These are phyloP conservation scores for Melanotaenia pygmaea DNA, from an alignment of 2,797 vertebrate species.

Conservation along the genomic window DNA sequence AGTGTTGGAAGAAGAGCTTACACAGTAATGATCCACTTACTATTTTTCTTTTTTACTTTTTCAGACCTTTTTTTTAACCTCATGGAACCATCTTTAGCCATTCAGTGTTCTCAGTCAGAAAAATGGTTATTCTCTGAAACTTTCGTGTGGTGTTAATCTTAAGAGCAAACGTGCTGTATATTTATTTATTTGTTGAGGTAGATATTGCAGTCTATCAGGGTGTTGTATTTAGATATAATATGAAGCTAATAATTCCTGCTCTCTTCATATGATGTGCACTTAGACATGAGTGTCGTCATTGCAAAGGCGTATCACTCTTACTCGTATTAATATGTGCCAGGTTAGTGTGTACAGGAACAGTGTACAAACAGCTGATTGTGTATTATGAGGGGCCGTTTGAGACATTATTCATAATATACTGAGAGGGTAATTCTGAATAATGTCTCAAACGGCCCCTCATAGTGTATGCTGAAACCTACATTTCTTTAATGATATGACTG, in stretches of 20 bases:
- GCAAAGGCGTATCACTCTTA: too few species aligned
- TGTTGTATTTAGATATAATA: too few species aligned
- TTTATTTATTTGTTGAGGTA: neutral
- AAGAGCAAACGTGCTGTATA: neutral
- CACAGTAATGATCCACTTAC: constrained; percentile 1
- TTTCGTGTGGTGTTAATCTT: neutral
- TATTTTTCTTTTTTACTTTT: neutral
- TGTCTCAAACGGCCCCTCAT: too few species aligned
- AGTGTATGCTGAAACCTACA: neutral
- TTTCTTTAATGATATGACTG: neutral
- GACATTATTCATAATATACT: too few species aligned
- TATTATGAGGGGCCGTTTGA: too few species aligned
- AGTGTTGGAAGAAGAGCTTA: neutral
- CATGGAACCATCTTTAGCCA: neutral
- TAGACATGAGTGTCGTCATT: too few species aligned
- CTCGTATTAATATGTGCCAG: neutral
- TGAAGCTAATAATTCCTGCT: too few species aligned
- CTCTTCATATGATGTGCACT: too few species aligned
- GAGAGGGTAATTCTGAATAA: too few species aligned
- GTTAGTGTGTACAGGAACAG: neutral
- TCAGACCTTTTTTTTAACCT: neutral
- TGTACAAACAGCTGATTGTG: neutral
- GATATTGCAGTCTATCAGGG: neutral
- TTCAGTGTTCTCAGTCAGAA: neutral
- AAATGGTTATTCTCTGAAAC: neutral